Evolutionary conservation across 2,797 vertebrate species (phyloP).

Genomic region (Peromyscus attwateri): DNA sequence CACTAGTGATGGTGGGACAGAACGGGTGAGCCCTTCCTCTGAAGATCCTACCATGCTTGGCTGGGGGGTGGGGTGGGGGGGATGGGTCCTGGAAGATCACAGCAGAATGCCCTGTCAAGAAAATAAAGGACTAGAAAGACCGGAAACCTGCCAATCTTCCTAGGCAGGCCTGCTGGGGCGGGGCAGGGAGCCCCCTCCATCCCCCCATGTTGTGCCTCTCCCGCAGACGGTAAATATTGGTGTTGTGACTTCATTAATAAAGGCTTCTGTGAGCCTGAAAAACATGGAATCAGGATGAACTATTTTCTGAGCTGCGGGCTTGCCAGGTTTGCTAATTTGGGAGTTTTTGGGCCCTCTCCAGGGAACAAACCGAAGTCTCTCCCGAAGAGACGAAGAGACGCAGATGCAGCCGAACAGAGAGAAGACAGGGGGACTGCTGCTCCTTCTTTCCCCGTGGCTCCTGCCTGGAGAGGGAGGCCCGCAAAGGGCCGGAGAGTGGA

Average conservation of each 20-base stretch:
- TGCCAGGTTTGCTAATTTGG: constrained; percentile 87
- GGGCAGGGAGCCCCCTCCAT: constrained; percentile 71
- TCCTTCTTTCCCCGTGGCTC: not conserved
- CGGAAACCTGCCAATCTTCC: constrained; percentile 75
- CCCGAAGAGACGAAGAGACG: constrained; percentile 77
- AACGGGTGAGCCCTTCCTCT: constrained; percentile 2
- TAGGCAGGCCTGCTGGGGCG: constrained; percentile 68
- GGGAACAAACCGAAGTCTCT: constrained; percentile 85
- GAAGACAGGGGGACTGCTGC: constrained; percentile 27
- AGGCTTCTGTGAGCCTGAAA: constrained; percentile 86
- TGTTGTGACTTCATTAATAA: constrained; percentile 90
- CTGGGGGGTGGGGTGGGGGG: not conserved
- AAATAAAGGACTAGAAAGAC: constrained; percentile 67
- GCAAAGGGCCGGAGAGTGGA: not conserved
- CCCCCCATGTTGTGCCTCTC: constrained; percentile 84
- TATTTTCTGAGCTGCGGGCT: constrained; percentile 85
- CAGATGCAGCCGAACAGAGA: constrained; percentile 77
- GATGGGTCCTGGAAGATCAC: constrained; percentile 45
- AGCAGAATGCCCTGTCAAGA: constrained; percentile 64
- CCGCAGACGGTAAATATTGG: constrained; percentile 87
- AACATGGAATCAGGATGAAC: constrained; percentile 81
- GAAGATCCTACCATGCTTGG: constrained; percentile 8
- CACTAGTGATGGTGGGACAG: not conserved
- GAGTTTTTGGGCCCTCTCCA: constrained; percentile 86
- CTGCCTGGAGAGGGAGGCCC: not conserved